Evolutionary conservation across 2,113 vertebrate species (phyloP).

Genomic region (Delphinus delphis): DNA sequence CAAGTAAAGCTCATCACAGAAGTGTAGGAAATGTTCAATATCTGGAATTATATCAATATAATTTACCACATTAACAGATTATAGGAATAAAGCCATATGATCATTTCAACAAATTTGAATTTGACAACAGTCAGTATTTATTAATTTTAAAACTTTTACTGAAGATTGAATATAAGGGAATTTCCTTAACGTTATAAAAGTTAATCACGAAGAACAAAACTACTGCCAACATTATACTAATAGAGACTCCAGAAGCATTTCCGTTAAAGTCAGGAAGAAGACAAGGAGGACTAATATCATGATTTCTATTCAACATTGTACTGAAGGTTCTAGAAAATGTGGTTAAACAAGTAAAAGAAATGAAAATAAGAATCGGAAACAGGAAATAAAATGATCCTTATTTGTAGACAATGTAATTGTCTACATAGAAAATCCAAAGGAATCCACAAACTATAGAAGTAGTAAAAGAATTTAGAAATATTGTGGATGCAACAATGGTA

Average conservation of each 20-base stretch:
- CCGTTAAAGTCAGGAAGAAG: conserved; percentile 3
- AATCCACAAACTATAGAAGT: not conserved
- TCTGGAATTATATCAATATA: not conserved
- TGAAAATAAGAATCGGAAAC: not conserved
- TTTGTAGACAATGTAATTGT: not conserved
- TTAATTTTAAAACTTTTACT: not conserved
- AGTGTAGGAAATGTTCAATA: not conserved
- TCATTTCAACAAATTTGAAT: not conserved
- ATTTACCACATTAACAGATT: not conserved
- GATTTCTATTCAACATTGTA: not conserved
- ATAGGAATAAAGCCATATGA: not conserved
- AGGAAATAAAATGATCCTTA: not conserved
- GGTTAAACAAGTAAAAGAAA: conserved; percentile 1
- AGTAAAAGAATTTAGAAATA: conserved; percentile 27
- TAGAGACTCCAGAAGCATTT: not conserved
- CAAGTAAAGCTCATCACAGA: not conserved
- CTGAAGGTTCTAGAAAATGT: not conserved
- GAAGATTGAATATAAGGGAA: not conserved
- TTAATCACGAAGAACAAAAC: not conserved
- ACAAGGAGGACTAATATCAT: not conserved
- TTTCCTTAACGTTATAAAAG: not conserved
- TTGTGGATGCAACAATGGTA: not conserved
- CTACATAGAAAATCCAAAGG: not conserved
- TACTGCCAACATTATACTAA: not conserved
- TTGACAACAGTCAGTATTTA: not conserved